Conservation (phyloP, 2,797 vertebrate species). For the Micrastur ruficollis region DNA sequence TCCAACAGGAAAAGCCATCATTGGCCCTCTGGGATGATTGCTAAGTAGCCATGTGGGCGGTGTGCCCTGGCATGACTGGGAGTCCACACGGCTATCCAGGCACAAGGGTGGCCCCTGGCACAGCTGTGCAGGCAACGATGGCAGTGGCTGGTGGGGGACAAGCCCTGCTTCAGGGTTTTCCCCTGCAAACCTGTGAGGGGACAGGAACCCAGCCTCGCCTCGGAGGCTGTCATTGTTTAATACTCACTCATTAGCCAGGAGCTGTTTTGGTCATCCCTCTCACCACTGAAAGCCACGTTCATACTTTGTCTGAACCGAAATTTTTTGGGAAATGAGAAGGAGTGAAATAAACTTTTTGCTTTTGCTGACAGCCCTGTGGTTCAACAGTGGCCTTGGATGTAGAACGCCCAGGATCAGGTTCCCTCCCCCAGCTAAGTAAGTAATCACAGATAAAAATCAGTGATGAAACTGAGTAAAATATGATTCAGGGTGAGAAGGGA, state of each 20-base stretch:
- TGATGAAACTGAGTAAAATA: not conserved
- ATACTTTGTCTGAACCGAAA: not conserved
- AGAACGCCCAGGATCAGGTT: not conserved
- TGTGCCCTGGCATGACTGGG: fast-evolving
- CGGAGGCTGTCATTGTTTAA: fast-evolving
- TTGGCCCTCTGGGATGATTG: not conserved
- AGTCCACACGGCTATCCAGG: not conserved
- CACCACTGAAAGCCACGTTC: not conserved
- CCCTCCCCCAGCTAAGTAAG: not conserved
- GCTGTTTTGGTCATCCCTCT: not conserved
- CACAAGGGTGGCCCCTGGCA: fast-evolving
- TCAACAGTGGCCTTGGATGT: not conserved
- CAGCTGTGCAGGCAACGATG: fast-evolving
- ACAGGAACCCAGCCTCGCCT: not conserved
- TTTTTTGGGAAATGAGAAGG: not conserved
- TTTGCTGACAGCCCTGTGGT: not conserved
- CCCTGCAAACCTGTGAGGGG: not conserved
- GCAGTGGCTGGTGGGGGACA: not conserved
- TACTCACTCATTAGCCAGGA: fast-evolving
- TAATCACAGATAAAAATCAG: not conserved
- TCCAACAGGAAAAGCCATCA: fast-evolving
- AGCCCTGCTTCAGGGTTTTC: not conserved
- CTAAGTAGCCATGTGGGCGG: fast-evolving
- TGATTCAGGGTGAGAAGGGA: not conserved
- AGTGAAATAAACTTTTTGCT: not conserved